Base-by-base conservation (phyloP, 2,113 vertebrate species). In the Shinisaurus crocodilurus region DNA sequence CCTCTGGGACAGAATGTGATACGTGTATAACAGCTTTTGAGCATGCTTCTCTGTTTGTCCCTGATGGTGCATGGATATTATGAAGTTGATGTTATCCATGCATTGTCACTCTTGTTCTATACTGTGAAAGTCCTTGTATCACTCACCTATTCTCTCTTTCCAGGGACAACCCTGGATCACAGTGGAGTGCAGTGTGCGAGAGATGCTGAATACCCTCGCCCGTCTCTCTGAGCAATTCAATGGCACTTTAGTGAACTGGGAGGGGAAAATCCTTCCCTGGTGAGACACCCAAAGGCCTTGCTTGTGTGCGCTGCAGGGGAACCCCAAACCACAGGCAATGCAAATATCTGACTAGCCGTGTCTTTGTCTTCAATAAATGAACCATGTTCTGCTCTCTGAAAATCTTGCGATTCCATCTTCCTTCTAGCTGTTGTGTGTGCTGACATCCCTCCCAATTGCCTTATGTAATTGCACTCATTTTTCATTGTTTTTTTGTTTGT, bases 121-220 rank as follows among this genome's bases (percentile, higher is more conserved):
- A 6, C 54, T 5, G 54, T 60, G 13, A 16, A 60, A 60, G 57
- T 60, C 57, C 16, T 60, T 60, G 57, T 16, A 1, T 60, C 57
- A 60, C 57, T 60, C 57, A 15, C 12, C 57, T 15, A 60, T 60
- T 60, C 67, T 86, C 13, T 81, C 85, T 85, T 93, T 65, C 6
- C 60, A 34, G 37, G n/a, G 13, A 0, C 82, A 96, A 95, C 88
- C 94, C 6, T 92, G 94, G 0, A 0, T 96, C 82, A 94, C 91
- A 0, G 88, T 92, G 20, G 94, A 91, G 0, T n/a, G 37, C n/a
- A 96, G 96, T 0, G 92, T 93, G 10, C 18, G 0, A 43, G 94
- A 86, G 3, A 94, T 97, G 87, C 86, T 97, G 91, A 94, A 93
- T 2, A 92, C 96, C 10, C 86, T 97, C 0, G 89, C 93, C 13